Percentiles rank a stretch among this genome's conserved stretches.
Evolutionary conservation across 2,113 vertebrate genomes (phyloP).

Genomic region (Rhinolophus sinicus): DNA sequence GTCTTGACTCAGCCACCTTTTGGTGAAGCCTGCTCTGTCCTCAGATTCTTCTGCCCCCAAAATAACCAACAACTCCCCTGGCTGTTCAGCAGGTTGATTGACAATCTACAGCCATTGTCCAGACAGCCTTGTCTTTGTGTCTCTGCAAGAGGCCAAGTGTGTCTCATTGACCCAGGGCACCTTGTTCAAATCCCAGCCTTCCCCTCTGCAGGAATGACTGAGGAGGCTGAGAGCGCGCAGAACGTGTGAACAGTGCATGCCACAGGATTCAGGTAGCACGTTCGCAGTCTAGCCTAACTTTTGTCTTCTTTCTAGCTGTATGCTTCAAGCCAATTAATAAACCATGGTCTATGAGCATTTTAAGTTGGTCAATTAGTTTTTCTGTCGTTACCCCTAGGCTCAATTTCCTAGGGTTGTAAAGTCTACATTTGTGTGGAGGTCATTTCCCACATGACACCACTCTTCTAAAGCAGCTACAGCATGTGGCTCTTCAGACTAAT

Average conservation of each 20-base stretch:
- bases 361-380: not conserved
- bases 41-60: not conserved
- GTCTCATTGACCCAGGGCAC: not conserved
- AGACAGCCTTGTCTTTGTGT: not conserved
- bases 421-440: accelerated
- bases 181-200: not conserved
- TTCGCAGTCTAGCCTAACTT: not conserved
- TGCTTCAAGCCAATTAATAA: not conserved
- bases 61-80: not conserved
- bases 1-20: not conserved
- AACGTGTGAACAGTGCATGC: accelerated
- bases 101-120: not conserved
- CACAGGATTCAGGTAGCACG: accelerated
- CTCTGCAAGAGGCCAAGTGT: not conserved
- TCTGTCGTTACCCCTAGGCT: not conserved
- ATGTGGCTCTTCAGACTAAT: not conserved
- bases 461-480: not conserved
- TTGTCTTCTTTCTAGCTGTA: not conserved
- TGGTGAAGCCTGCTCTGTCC: not conserved
- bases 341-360: not conserved
- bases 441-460: not conserved
- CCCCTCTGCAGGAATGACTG: not conserved
- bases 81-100: not conserved
- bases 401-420: not conserved
- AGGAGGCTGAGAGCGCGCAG: not conserved